Conservation (phyloP, 2,888 invertebrate genomes). For the Scaptomyza reducta region DNA sequence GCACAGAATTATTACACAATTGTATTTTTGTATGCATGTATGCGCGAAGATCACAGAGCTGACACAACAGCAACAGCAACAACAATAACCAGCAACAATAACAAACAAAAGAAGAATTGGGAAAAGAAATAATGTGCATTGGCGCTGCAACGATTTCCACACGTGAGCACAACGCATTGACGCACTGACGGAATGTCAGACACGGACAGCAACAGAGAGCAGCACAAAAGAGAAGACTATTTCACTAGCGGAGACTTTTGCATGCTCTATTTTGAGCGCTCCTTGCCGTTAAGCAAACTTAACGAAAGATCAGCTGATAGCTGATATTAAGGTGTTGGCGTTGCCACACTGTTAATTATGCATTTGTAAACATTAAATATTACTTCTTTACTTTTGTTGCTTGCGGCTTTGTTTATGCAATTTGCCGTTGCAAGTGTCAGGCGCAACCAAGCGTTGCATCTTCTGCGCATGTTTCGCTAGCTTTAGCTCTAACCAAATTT, state of each 20-base stretch:
- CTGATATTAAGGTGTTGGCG: background rate
- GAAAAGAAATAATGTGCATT: constrained; percentile 67
- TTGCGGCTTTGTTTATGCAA: constrained; percentile 57
- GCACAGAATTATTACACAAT: constrained; percentile 75
- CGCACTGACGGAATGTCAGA: constrained; percentile 41
- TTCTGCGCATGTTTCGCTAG: constrained; percentile 46
- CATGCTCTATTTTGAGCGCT: background rate
- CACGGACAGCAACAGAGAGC: background rate
- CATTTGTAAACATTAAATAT: constrained; percentile 12
- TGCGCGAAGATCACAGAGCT: constrained; percentile 29
- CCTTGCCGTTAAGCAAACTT: background rate
- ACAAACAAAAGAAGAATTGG: constrained; percentile 31
- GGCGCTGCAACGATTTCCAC: constrained; percentile 68
- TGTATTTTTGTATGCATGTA: constrained; percentile 43
- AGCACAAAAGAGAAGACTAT: background rate
- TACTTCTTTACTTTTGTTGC: constrained; percentile 29
- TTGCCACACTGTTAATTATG: constrained; percentile 1
- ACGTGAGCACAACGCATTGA: constrained; percentile 57
- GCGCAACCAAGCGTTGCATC: constrained; percentile 71
- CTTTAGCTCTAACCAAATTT: constrained; percentile 32
- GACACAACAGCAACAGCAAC: constrained; percentile 8
- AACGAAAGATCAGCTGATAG: background rate
- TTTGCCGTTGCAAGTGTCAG: constrained; percentile 59
- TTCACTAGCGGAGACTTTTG: background rate
- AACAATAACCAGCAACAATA: background rate